Percentiles rank a stretch among this genome's conserved stretches.
phyloP scores from a whole-genome alignment of 2,113 vertebrate genomes.

The Triplophysa rosa region DNA sequence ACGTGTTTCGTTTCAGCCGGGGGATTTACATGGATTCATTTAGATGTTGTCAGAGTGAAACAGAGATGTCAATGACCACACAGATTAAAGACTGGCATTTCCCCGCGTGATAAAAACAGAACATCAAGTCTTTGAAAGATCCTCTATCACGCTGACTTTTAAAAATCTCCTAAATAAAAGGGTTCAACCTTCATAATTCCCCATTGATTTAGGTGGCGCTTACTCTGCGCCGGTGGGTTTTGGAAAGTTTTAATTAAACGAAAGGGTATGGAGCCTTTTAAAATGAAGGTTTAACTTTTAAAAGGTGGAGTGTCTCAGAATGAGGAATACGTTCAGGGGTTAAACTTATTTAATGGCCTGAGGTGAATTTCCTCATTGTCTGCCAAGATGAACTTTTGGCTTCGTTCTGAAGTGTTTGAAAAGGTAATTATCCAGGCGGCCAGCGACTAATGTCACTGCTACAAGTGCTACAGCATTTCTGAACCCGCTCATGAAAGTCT shows the following conservation, averaged over 20 bases:
- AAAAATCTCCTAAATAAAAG: constrained; percentile 24
- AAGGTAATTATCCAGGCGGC: not conserved
- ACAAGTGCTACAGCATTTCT: not conserved
- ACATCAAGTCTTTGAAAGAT: constrained; percentile 22
- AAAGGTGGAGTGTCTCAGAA: constrained; percentile 3
- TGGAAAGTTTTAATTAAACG: constrained; percentile 38
- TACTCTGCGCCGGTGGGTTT: constrained; percentile 17
- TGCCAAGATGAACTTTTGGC: not conserved
- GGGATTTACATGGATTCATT: constrained; percentile 26
- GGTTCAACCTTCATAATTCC: constrained; percentile 30
- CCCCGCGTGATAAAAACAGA: constrained; percentile 9
- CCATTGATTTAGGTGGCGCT: constrained; percentile 19
- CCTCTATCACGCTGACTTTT: constrained; percentile 39
- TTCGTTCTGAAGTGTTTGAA: constrained; percentile 6
- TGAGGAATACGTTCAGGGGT: not conserved
- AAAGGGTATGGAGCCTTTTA: constrained; percentile 2
- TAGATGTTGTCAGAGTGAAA: constrained; percentile 27
- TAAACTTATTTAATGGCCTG: constrained; percentile 26
- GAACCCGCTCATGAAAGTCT: not conserved
- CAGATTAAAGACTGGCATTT: constrained; percentile 41
- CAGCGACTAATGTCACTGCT: not conserved
- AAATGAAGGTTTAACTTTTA: constrained; percentile 31
- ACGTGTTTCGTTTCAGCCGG: not conserved
- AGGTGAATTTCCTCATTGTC: constrained; percentile 22
- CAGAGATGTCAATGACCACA: constrained; percentile 31